Evolutionary conservation across 2,888 invertebrate species (phyloP).

Genomic region (Reticulitermes lucifugus): DNA sequence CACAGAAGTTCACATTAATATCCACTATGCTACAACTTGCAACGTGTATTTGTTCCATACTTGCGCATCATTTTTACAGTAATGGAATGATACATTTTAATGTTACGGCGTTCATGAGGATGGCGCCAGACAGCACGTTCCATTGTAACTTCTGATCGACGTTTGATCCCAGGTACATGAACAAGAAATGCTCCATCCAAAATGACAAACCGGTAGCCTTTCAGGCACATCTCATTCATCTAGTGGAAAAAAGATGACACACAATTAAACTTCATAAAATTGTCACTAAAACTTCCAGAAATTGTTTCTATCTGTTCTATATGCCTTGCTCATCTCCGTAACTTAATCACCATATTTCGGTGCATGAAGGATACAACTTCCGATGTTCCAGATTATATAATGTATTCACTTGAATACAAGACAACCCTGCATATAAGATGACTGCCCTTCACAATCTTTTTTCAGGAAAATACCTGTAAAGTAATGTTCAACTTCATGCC

Average conservation of each 20-base stretch:
- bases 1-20: not conserved
- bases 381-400: too few species aligned
- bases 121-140: conserved; percentile 46
- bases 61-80: conserved; percentile 42
- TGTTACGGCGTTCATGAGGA: conserved; percentile 47
- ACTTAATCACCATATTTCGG: too few species aligned
- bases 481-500: too few species aligned
- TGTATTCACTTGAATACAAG: too few species aligned
- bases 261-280: not conserved
- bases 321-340: too few species aligned
- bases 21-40: conserved; percentile 38
- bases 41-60: conserved; percentile 44
- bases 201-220: conserved; percentile 77
- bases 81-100: conserved; percentile 45
- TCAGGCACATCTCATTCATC: conserved; percentile 83
- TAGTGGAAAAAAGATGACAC: conserved; percentile 58
- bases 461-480: too few species aligned
- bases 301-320: too few species aligned
- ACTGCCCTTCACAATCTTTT: too few species aligned
- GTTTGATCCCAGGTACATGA: conserved; percentile 74
- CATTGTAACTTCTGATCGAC: conserved; percentile 59
- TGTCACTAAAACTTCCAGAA: not conserved
- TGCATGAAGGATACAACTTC: too few species aligned
- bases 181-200: conserved; percentile 80
- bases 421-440: too few species aligned